A percentile compares a stretch with the other conserved stretches of the same genome.
phyloP scores from a whole-genome alignment of 1,140 invertebrate genomes.

The Sweltsa coloradensis region DNA sequence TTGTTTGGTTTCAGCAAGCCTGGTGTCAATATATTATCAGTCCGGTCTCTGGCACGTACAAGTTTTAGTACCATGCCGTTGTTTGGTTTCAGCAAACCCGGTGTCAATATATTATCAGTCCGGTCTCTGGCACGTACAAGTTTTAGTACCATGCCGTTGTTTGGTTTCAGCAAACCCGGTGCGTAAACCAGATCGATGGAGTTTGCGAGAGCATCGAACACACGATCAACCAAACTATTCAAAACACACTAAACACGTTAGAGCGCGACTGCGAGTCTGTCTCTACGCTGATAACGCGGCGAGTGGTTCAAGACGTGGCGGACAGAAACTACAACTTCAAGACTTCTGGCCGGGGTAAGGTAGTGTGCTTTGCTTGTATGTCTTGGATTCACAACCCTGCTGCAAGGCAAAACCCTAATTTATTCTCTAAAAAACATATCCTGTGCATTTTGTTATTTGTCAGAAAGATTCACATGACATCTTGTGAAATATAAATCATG shows the following conservation, averaged over 20 bases:
- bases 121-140: too few relatives aligned
- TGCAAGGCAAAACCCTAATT: too few relatives aligned
- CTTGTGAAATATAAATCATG: too few relatives aligned
- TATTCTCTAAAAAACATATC: too few relatives aligned
- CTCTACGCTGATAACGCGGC: conserved; percentile 28
- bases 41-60: too few relatives aligned
- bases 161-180: conserved; percentile 28
- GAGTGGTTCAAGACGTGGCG: conserved; percentile 24
- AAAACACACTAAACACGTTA: conserved; percentile 43
- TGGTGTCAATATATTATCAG: too few relatives aligned
- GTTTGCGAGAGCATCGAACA: conserved; percentile 44
- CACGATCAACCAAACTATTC: conserved; percentile 45
- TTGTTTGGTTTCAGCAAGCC: too few relatives aligned
- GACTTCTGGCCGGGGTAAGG: conserved; percentile 8
- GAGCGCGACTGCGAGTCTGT: conserved; percentile 42
- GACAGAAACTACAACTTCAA: conserved; percentile 27
- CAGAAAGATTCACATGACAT: too few relatives aligned
- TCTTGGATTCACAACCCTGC: background rate
- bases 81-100: too few relatives aligned
- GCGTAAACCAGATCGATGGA: conserved; percentile 47
- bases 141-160: conserved; percentile 6
- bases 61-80: too few relatives aligned
- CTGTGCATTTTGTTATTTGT: too few relatives aligned
- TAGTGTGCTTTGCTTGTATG: background rate
- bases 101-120: too few relatives aligned